Conservation (phyloP, 2,797 vertebrate species). For the Apodemus agrarius region DNA sequence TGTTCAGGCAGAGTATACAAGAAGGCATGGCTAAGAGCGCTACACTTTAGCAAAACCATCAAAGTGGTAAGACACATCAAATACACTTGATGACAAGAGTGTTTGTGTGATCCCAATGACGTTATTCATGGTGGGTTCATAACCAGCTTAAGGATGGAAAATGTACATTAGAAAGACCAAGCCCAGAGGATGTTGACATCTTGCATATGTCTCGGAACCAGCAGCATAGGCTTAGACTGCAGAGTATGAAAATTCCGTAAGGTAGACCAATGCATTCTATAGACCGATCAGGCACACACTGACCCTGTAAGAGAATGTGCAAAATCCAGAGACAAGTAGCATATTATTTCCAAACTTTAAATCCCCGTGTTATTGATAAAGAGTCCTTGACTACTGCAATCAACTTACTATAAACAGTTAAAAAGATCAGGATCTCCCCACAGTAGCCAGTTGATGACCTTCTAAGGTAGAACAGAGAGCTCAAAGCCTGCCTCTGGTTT, state of each 20-base stretch:
- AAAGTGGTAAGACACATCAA: neutral
- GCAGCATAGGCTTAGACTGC: neutral
- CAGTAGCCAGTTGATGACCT: neutral
- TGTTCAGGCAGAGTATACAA: neutral
- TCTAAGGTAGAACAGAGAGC: neutral
- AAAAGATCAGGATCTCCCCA: neutral
- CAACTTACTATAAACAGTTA: neutral
- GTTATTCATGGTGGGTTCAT: too few relatives aligned
- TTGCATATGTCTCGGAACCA: too few relatives aligned
- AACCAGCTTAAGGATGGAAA: too few relatives aligned
- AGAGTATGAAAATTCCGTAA: neutral
- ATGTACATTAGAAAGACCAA: too few relatives aligned
- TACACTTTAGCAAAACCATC: neutral
- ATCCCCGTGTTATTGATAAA: neutral
- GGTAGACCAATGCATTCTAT: neutral
- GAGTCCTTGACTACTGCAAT: neutral
- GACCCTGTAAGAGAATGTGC: neutral
- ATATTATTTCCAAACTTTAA: neutral
- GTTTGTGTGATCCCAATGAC: too few relatives aligned
- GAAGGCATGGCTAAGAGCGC: neutral
- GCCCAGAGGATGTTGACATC: too few relatives aligned
- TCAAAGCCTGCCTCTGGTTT: neutral
- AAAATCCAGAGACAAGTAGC: neutral
- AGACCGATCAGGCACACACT: rapidly evolving
- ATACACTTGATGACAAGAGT: too few relatives aligned